Conservation (phyloP, 2,888 invertebrate species). For the Drosophila ustulata region DNA sequence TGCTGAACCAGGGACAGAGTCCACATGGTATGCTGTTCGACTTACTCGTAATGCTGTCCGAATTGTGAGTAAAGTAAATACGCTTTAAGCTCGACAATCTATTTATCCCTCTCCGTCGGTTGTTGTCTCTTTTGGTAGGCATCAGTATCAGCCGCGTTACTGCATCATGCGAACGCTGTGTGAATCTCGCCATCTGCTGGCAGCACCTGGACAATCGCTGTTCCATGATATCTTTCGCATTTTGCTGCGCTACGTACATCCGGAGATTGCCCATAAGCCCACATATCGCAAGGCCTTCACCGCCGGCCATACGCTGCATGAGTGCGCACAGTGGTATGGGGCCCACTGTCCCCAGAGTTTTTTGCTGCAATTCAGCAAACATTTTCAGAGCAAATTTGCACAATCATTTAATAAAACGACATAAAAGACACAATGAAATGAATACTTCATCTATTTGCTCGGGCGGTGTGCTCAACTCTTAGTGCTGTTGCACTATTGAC, state of each 20-base stretch:
- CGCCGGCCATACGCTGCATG: constrained; percentile 64
- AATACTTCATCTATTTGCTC: constrained; percentile 9
- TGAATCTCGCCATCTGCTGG: constrained; percentile 87
- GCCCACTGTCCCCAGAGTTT: constrained; percentile 82
- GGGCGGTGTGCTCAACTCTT: constrained; percentile 8
- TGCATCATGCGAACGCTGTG: constrained; percentile 90
- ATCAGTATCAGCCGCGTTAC: constrained; percentile 74
- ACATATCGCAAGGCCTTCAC: constrained; percentile 64
- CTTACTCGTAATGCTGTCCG: constrained; percentile 52
- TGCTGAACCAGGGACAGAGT: constrained; percentile 45
- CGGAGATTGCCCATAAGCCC: constrained; percentile 70
- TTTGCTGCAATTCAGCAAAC: constrained; percentile 70
- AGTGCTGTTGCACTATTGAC: neutral
- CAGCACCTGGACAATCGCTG: constrained; percentile 87
- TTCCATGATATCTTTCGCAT: constrained; percentile 89
- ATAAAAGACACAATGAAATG: constrained; percentile 20
- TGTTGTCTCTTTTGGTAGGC: constrained; percentile 48
- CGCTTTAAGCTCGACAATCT: neutral
- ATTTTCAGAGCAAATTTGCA: constrained; percentile 47
- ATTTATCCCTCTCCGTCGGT: neutral
- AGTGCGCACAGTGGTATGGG: constrained; percentile 79
- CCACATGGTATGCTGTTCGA: constrained; percentile 68
- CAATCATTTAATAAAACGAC: constrained; percentile 49
- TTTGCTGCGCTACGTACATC: constrained; percentile 87
- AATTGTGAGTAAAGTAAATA: constrained; percentile 48